Conservation (phyloP, 23 tunicate species). For the Phallusia fumigata region DNA sequence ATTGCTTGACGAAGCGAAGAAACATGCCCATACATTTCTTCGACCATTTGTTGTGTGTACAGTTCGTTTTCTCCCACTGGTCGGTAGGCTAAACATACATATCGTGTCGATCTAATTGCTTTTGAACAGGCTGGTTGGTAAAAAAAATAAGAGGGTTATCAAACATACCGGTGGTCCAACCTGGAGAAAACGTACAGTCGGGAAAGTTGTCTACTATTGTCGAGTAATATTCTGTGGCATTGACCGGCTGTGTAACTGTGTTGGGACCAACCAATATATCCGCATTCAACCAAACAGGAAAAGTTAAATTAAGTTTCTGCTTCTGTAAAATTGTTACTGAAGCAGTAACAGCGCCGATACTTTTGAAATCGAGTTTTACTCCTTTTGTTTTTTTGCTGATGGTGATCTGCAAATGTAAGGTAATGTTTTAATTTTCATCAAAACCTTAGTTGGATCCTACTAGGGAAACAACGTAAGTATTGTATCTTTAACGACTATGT, state of each 20-base stretch:
- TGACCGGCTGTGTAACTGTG: conserved; percentile 57
- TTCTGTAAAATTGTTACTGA: conserved; percentile 31
- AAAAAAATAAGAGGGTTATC: not conserved
- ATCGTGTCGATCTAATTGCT: not conserved
- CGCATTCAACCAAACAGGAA: conserved; percentile 88
- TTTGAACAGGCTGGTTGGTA: not conserved
- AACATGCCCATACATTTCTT: conserved; percentile 75
- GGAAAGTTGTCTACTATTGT: conserved; percentile 39
- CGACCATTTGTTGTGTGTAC: conserved; percentile 80
- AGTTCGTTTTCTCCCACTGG: conserved; percentile 51
- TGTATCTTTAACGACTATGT: too few relatives aligned
- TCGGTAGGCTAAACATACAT: conserved; percentile 43
- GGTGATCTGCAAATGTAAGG: conserved; percentile 22
- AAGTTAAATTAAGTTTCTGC: not conserved
- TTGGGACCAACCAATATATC: conserved; percentile 84
- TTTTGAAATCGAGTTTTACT: conserved; percentile 77
- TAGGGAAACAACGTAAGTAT: too few relatives aligned
- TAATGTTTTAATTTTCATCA: too few relatives aligned
- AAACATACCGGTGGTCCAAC: conserved; percentile 85
- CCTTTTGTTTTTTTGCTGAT: conserved; percentile 58
- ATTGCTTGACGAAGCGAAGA: conserved; percentile 56
- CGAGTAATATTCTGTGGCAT: conserved; percentile 53
- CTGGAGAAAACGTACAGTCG: conserved; percentile 69
- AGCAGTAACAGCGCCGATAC: conserved; percentile 55
- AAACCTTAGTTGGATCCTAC: too few relatives aligned